Percentiles rank a stretch among this genome's conserved stretches.
Conservation (phyloP, 2,888 invertebrate species). For the Luffia ferchaultella region DNA sequence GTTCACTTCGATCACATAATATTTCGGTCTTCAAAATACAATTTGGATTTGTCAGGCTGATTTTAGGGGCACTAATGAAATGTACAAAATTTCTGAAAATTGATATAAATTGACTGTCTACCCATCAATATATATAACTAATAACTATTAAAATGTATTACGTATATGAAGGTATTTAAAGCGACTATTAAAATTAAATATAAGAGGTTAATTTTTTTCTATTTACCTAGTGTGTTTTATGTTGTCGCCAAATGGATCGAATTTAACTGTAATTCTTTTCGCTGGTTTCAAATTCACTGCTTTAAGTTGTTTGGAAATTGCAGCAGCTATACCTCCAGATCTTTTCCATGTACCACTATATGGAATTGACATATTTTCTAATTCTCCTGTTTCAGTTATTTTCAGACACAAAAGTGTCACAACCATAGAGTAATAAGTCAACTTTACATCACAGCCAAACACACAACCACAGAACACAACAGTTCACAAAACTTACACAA, state of each 20-base stretch:
- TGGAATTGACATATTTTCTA: constrained; percentile 74
- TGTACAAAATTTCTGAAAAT: constrained; percentile 75
- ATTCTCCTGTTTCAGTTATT: background rate
- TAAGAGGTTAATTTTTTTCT: constrained; percentile 1
- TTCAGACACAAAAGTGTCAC: background rate
- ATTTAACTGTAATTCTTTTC: constrained; percentile 77
- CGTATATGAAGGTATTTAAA: no score
- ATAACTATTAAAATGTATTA: no score
- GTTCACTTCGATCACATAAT: constrained; percentile 80
- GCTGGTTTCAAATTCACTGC: constrained; percentile 80
- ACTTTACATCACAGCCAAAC: no score
- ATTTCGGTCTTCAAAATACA: constrained; percentile 80
- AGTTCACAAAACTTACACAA: no score
- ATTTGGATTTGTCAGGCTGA: constrained; percentile 75
- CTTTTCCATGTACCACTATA: constrained; percentile 72
- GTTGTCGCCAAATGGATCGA: constrained; percentile 85
- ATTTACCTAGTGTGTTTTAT: constrained; percentile 70
- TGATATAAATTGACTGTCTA: constrained; percentile 2
- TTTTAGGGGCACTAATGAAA: constrained; percentile 71
- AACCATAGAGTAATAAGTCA: background rate
- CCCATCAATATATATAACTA: no score
- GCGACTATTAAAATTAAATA: background rate
- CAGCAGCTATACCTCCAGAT: constrained; percentile 74
- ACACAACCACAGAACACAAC: no score
- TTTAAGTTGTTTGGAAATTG: constrained; percentile 76